Percentiles rank a stretch among this genome's conserved stretches.
Evolutionary conservation across 2,113 vertebrate genomes (phyloP).

Genomic region (Picathartes gymnocephalus): DNA sequence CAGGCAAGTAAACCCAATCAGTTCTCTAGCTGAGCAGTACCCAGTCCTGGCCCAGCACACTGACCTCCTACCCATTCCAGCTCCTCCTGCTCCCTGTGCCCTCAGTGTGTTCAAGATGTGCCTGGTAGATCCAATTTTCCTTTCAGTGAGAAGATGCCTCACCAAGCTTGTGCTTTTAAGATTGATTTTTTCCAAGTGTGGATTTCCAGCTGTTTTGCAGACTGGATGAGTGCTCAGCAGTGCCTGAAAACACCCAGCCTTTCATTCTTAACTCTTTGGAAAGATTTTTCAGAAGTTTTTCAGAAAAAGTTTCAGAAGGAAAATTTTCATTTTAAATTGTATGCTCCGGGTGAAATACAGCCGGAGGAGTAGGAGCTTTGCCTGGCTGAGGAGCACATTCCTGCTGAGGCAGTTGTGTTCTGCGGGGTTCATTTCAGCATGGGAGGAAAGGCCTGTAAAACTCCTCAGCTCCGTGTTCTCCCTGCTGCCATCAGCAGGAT

Average conservation of each 20-base stretch:
- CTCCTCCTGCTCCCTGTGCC: slow-evolving; percentile 65
- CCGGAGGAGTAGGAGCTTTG: background rate
- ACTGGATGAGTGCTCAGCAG: background rate
- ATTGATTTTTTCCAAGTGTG: background rate
- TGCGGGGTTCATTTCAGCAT: background rate
- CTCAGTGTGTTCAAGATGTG: background rate
- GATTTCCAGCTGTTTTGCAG: background rate
- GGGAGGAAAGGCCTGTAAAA: background rate
- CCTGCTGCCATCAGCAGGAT: background rate
- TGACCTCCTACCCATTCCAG: slow-evolving; percentile 80
- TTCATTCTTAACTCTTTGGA: background rate
- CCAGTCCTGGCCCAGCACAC: slow-evolving; percentile 72
- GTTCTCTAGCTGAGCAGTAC: slow-evolving; percentile 75
- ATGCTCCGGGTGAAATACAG: background rate
- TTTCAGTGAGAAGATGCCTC: background rate
- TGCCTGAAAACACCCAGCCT: background rate
- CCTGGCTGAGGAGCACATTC: background rate
- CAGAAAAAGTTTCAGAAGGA: background rate
- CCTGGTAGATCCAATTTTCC: background rate
- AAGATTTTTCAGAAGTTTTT: background rate
- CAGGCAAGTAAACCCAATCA: slow-evolving; percentile 89
- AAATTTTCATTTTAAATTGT: background rate
- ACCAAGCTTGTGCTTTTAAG: background rate
- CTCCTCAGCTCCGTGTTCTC: background rate
- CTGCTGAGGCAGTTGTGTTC: background rate